phyloP scores from a whole-genome alignment of 2,888 invertebrate species.

The Troilus luridus region DNA sequence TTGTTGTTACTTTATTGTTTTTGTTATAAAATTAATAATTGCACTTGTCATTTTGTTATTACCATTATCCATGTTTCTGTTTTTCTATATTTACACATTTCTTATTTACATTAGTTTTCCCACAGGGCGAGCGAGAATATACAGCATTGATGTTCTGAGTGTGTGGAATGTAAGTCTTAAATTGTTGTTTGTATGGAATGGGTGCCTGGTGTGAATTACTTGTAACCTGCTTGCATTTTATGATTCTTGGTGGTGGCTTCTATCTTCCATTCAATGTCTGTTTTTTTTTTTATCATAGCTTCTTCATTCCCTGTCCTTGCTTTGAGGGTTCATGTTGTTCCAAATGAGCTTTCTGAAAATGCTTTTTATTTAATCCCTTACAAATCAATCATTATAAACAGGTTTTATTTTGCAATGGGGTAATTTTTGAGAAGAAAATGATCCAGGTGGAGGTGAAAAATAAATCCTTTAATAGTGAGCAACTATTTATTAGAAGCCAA shows the following conservation, averaged over 20 bases:
- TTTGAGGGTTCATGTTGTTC: conserved; percentile 5
- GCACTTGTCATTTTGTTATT: not conserved
- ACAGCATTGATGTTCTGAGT: conserved; percentile 57
- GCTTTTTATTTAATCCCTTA: conserved; percentile 22
- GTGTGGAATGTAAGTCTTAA: conserved; percentile 48
- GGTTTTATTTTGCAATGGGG: not conserved
- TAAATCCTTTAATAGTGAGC: no score
- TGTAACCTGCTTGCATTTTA: conserved; percentile 42
- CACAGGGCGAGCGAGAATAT: conserved; percentile 54
- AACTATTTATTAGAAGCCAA: no score
- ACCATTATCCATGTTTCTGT: conserved; percentile 2
- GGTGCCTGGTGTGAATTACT: conserved; percentile 9
- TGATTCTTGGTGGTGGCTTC: conserved; percentile 10
- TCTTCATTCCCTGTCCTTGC: not conserved
- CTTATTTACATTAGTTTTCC: conserved; percentile 49
- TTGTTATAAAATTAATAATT: not conserved
- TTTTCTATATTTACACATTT: conserved; percentile 1
- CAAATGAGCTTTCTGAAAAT: conserved; percentile 24
- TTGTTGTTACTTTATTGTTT: not conserved
- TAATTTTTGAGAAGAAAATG: not conserved
- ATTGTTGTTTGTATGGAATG: conserved; percentile 17
- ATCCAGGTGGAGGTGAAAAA: no score
- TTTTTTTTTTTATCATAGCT: conserved; percentile 6
- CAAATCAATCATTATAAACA: not conserved
- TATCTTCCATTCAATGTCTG: not conserved